phyloP scores from a whole-genome alignment of 2,797 vertebrate genomes.

The Agapornis canus region DNA sequence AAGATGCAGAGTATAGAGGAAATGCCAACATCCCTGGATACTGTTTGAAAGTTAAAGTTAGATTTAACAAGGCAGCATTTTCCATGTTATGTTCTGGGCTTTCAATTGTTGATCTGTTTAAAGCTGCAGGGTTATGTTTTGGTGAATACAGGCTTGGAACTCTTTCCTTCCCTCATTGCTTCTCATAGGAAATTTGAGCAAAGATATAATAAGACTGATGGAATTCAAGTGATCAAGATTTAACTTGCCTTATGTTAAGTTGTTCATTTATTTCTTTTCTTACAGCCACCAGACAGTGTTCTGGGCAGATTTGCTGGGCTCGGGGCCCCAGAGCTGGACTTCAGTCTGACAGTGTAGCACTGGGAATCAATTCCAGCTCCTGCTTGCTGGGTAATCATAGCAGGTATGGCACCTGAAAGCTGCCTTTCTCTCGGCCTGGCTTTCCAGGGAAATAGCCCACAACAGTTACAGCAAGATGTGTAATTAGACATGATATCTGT shows the following conservation, averaged over 20 bases:
- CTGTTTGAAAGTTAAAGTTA: background rate
- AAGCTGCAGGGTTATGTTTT: background rate
- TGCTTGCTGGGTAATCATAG: background rate
- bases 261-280: background rate
- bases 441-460: background rate
- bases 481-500: rapidly evolving
- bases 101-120: background rate
- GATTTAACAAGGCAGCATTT: background rate
- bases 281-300: background rate
- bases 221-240: background rate
- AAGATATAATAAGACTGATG: background rate
- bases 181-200: background rate
- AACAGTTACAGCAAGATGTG: background rate
- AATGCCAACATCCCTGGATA: background rate
- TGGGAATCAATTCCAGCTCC: background rate
- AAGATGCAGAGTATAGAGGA: background rate
- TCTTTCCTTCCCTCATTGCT: background rate
- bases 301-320: background rate
- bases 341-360: rapidly evolving
- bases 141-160: background rate
- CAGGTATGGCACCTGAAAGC: background rate
- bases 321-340: background rate
- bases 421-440: background rate
- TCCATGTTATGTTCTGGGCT: rapidly evolving
- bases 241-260: background rate